Evolutionary conservation across 2,797 vertebrate genomes (phyloP), one percentile per base, ranked within the genome.

Genomic region (Megaceryle alcyon): DNA sequence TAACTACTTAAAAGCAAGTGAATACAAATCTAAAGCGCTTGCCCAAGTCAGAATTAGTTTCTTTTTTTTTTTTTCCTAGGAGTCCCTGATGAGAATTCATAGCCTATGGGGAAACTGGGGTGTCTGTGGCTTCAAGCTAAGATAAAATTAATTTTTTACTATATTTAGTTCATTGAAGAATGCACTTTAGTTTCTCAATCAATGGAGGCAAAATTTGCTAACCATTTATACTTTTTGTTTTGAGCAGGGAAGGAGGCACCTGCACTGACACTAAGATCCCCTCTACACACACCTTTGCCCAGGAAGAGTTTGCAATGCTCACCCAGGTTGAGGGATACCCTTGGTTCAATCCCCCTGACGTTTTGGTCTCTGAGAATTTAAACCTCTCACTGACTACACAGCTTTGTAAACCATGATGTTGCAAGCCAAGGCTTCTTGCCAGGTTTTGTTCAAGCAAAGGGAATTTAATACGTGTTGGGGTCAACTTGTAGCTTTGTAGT

Each of bases 381-480:
- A 75, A 65, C 31, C 7, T 80, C 12, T 13, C 8, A 21, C 11
- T 1, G 1, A 18, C 20, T 64, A 28, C 0, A 0, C 19, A 15
- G 31, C 44, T 48, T 79, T 39, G 21, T 60, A 70, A 70, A 39
- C 6, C 4, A 28, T 28, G 33, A 28, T 25, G 12, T 61, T 25
- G 10, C 28, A 68, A 48, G 22, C 8, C 14, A 64, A 53, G 72
- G 29, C 23, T 83, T 70, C 23, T n/a, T 80, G 35, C 12, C 17
- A 49, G 10, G 33, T 80, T 70, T 75, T 88, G 9, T 57, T 72
- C 53, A 44, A 71, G 10, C 3, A 13, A 56, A 44, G n/a, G 17
- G 8, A 49, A 12, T 49, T 63, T 46, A 53, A 28, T 18, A 35
- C 23, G 7, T 14, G 4, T 14, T 41, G 25, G 6, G 8, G 7